Base-by-base conservation (phyloP, 2,888 invertebrate genomes). In the Lingula anatina region DNA sequence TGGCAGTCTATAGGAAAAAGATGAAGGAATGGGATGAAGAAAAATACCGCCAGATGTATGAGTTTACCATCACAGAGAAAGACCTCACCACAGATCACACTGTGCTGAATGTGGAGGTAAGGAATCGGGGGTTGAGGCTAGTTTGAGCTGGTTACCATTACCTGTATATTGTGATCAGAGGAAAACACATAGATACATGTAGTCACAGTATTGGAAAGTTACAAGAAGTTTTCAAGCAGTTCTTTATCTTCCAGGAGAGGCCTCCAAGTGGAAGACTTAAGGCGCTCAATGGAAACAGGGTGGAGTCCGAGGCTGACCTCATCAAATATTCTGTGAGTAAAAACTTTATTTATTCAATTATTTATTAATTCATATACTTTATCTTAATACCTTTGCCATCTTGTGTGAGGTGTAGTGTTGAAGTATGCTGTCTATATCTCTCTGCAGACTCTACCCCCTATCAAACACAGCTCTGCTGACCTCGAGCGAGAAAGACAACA, bases 21-120 rank as follows among this genome's bases (percentile, higher is more conserved):
- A 51, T 75, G 46, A 36, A 47, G 2, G 63, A 58, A 1, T 77
- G 76, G 75, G 62, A 73, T 38, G 50, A 55, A 0, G 75, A 76
- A 53, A 50, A 58, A 42, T 55, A 65, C 21, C 48, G 73, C 44
- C 71, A 73, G 64, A 62, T 64, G 44, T 62, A 68, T 21, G 75
- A 76, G 57, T 76, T 77, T 54, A 68, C 67, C 23, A 67, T 77
- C 50, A 75, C 75, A 25, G 76, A 77, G 54, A 46, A 68, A 27
- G 70, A 76, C 51, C 57, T 65, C 15, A 58, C 70, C 48, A 71
- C 70, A 26, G 72, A 74, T 45, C 59, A 31, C 9, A 71, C n/a
- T n/a, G n/a, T n/a, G n/a, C n/a, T n/a, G n/a, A n/a, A n/a, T n/a
- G n/a, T n/a, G n/a, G n/a, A n/a, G n/a, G n/a, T n/a, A n/a, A n/a